Percentiles rank a stretch among this genome's conserved stretches.
phyloP scores from a whole-genome alignment of 1,140 invertebrate species.

The Aphaenogaster ashmeadi region DNA sequence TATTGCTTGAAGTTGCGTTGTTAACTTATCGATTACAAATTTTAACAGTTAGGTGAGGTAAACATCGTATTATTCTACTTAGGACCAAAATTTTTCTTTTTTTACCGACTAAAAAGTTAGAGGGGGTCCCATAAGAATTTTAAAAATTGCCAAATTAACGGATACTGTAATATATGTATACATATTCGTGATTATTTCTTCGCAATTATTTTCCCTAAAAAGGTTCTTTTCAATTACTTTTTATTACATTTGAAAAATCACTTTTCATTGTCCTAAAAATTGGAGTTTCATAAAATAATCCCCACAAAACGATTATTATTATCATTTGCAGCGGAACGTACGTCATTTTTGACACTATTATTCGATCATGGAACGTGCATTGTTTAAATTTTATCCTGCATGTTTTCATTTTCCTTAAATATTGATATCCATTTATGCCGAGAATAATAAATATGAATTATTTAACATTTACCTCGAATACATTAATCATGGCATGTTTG shows the following conservation, averaged over 20 bases:
- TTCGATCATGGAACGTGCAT: neutral
- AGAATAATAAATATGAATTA: conserved; percentile 48
- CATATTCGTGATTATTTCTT: neutral
- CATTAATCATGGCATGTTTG: conserved; percentile 33
- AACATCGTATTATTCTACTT: too few species aligned
- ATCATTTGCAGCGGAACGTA: too few species aligned
- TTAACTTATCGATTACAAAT: too few species aligned
- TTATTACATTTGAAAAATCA: neutral
- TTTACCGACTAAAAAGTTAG: too few species aligned
- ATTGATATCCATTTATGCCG: conserved; percentile 26
- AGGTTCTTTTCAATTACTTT: neutral
- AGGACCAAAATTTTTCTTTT: too few species aligned
- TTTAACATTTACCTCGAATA: conserved; percentile 38
- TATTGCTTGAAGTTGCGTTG: too few species aligned
- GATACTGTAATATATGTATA: too few species aligned
- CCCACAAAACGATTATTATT: neutral
- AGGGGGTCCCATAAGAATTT: too few species aligned
- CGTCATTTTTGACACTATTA: conserved; percentile 24
- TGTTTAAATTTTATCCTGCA: neutral
- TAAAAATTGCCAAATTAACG: too few species aligned
- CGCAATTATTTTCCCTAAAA: neutral
- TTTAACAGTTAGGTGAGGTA: too few species aligned
- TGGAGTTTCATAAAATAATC: neutral
- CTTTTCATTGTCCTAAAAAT: neutral
- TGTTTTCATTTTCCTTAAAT: neutral